These are phyloP conservation scores for Osedax fenrisi DNA, from an alignment of 2,888 invertebrate genomes.

Conservation along the genomic window DNA sequence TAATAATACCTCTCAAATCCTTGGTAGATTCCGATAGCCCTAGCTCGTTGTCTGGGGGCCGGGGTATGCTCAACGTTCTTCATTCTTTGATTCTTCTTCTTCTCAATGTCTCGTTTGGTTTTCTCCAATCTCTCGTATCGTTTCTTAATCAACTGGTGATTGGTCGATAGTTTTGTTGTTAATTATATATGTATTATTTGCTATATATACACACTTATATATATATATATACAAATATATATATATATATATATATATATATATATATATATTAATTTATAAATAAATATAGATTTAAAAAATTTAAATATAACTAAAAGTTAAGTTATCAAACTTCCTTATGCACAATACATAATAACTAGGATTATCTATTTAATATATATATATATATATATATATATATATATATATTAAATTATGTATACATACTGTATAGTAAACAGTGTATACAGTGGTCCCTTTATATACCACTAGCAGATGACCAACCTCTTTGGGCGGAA, in stretches of 20 bases:
- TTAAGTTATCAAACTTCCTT: too few species aligned
- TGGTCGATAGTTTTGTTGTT: not conserved
- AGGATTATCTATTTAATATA: too few species aligned
- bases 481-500: too few species aligned
- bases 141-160: not conserved
- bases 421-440: too few species aligned
- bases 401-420: too few species aligned
- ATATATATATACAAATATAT: not conserved
- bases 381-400: too few species aligned
- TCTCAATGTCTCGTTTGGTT: not conserved
- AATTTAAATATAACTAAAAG: too few species aligned
- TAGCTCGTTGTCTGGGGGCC: not conserved
- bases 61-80: not conserved
- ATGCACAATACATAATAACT: too few species aligned
- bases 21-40: not conserved
- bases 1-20: not conserved
- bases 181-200: not conserved
- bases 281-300: not conserved
- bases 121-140: not conserved
- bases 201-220: not conserved
- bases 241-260: not conserved
- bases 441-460: too few species aligned
- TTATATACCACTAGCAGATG: too few species aligned
- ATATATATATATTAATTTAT: not conserved
- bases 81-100: too few species aligned